phyloP scores from a whole-genome alignment of 2,113 vertebrate genomes.

The Lepus americanus region DNA sequence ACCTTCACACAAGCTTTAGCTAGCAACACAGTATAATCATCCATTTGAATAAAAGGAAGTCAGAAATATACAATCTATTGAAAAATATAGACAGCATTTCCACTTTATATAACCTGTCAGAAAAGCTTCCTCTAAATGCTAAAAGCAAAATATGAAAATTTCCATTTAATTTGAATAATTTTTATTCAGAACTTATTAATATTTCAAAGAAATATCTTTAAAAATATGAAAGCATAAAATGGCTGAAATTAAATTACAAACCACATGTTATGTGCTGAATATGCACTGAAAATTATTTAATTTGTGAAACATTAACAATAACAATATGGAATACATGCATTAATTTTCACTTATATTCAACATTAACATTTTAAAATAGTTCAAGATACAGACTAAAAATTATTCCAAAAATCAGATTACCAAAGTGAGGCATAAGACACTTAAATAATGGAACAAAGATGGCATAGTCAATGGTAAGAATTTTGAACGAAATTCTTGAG shows the following conservation, averaged over 20 bases:
- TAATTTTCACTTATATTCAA: constrained; percentile 19
- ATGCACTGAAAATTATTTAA: constrained; percentile 53
- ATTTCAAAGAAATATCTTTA: constrained; percentile 48
- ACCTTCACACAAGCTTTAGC: constrained; percentile 76
- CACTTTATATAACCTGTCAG: constrained; percentile 30
- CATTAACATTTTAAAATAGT: background rate
- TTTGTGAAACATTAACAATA: constrained; percentile 44
- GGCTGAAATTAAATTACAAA: constrained; percentile 37
- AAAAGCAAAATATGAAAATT: constrained; percentile 59
- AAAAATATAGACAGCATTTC: constrained; percentile 45
- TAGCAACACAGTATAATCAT: constrained; percentile 76
- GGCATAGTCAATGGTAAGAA: background rate
- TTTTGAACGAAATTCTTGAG: background rate
- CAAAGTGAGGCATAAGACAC: background rate
- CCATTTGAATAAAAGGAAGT: constrained; percentile 74
- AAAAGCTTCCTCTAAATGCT: constrained; percentile 48
- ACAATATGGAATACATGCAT: background rate
- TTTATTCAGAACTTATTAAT: background rate
- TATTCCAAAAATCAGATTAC: background rate
- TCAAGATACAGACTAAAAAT: background rate
- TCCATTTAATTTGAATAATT: constrained; percentile 21
- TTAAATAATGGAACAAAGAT: constrained; percentile 54
- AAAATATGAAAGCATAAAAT: constrained; percentile 40
- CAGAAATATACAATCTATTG: constrained; percentile 38
- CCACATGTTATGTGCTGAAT: background rate